Base-by-base conservation (phyloP, 1,140 invertebrate genomes). In the Pseudomyrmex pallidus region DNA sequence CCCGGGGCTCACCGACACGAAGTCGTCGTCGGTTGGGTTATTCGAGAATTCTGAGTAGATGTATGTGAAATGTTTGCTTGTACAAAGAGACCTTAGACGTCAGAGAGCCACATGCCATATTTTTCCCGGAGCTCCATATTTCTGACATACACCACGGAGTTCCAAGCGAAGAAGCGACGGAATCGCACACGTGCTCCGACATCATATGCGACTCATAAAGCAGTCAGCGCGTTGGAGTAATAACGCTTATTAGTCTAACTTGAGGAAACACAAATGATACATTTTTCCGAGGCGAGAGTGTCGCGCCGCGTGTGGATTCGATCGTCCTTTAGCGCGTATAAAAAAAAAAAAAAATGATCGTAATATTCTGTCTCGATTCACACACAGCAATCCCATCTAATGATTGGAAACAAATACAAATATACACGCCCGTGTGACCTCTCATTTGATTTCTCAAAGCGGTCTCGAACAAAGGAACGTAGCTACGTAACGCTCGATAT, bases 51-150 rank as follows among this genome's bases (percentile, higher is more conserved):
- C 66, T 25, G 44, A 15, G 35, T 70, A 72, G 66, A 70, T 72
- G 15, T 50, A 80, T 80, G 76, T 80, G 76, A 72, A 59, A 80
- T 80, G 76, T 80, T 80, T 80, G 66, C 76, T 80, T 80, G 66
- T 80, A 80, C 66, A 80, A 80, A 80, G 66, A 57, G 76, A 80
- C 66, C 46, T 80, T 80, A 80, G 62, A 70, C 44, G 25, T 61
- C 44, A 66, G 5, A 78, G 52, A 25, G 35, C 74, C 74, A 68
- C 44, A 80, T 70, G 76, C 66, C 54, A 52, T 80, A 80, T 80
- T 80, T 78, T 80, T 80, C 76, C 59, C 66, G 66, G 76, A 72
- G 76, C 76, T 80, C 46, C 56, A 72, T 80, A 80, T 80, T 80
- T 72, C 76, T 80, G 54, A 80, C 76, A 61, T 48, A 50, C 46